Evolutionary conservation across 2,888 invertebrate genomes (phyloP).

Genomic region (Girardia tigrina): DNA sequence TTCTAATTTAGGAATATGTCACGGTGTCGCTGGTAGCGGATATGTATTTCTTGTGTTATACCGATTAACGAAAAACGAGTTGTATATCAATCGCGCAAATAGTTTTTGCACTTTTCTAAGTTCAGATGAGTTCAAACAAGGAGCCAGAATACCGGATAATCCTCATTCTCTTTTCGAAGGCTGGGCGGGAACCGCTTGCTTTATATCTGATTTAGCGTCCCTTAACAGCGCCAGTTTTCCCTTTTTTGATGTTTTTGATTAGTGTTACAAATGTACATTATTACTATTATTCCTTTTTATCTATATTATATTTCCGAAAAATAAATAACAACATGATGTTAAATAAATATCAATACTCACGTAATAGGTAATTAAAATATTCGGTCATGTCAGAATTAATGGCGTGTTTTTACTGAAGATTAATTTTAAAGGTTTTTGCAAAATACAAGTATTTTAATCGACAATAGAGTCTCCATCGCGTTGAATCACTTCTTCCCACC

Average conservation of each 20-base stretch:
- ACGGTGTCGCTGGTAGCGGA: constrained; percentile 56
- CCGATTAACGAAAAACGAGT: constrained; percentile 59
- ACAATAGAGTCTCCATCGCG: too few relatives aligned
- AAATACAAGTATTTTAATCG: too few relatives aligned
- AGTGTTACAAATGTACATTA: too few relatives aligned
- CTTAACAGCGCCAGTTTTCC: constrained; percentile 67
- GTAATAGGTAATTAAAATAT: too few relatives aligned
- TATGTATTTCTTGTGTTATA: constrained; percentile 55
- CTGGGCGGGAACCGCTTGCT: constrained; percentile 70
- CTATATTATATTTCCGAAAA: too few relatives aligned
- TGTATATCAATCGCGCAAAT: constrained; percentile 55
- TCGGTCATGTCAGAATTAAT: too few relatives aligned
- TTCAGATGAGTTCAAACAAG: constrained; percentile 43
- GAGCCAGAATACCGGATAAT: constrained; percentile 64
- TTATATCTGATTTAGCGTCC: constrained; percentile 61
- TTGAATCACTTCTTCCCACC: too few relatives aligned
- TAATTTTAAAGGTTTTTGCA: too few relatives aligned
- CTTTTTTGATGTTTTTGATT: constrained; percentile 59
- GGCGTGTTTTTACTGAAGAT: too few relatives aligned
- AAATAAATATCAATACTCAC: too few relatives aligned
- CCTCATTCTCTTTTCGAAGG: constrained; percentile 75
- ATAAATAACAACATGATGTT: too few relatives aligned
- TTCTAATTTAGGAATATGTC: constrained; percentile 60
- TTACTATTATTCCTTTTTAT: too few relatives aligned
- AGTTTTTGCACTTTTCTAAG: constrained; percentile 61